Evolutionary conservation across 2,888 invertebrate genomes (phyloP).

Genomic region (Leucophenga montana): DNA sequence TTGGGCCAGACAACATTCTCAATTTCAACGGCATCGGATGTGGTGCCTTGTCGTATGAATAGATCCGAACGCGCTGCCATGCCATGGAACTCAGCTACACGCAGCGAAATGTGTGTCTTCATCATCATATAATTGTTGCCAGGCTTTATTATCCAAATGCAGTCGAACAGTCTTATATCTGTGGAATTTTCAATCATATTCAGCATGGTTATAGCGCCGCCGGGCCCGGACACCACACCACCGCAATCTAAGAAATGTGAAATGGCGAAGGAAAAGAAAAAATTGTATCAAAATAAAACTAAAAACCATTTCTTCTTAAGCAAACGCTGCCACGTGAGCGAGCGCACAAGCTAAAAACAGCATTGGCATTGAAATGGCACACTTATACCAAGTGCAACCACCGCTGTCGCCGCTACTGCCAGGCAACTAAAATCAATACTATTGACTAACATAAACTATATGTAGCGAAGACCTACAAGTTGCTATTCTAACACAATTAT

Average conservation of each 20-base stretch:
- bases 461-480: conserved; percentile 54
- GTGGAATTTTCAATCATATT: conserved; percentile 78
- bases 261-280: no score
- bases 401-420: no score
- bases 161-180: conserved; percentile 78
- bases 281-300: neutral
- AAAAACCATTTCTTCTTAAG: no score
- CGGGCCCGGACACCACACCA: conserved; percentile 80
- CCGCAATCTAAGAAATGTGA: conserved; percentile 77
- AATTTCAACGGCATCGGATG: conserved; percentile 77
- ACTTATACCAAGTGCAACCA: no score
- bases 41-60: conserved; percentile 79
- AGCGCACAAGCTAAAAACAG: conserved; percentile 17
- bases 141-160: conserved; percentile 82
- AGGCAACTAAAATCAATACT: conserved; percentile 51
- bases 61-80: conserved; percentile 79
- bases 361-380: conserved; percentile 57
- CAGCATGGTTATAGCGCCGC: conserved; percentile 84
- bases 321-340: neutral
- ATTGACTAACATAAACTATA: conserved; percentile 33
- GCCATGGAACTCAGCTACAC: conserved; percentile 76
- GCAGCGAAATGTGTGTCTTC: conserved; percentile 80
- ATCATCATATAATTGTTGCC: conserved; percentile 78
- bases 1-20: conserved; percentile 77
- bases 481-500: conserved; percentile 27